Base-by-base conservation (phyloP, 2,888 invertebrate genomes). In the Scaptodrosophila latifasciaeformis region DNA sequence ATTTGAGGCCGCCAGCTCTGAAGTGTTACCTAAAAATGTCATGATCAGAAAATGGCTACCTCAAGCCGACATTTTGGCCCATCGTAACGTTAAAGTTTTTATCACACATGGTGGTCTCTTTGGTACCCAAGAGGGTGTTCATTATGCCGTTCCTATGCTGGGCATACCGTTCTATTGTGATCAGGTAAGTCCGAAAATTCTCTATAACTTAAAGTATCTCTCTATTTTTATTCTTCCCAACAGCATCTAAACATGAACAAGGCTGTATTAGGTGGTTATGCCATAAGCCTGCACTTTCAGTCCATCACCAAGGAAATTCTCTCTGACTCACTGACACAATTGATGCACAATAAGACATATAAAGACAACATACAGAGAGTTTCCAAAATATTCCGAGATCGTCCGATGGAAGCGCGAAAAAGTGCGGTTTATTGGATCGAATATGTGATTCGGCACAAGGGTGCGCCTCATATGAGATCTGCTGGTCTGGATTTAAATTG, bases 1-100 rank as follows among this genome's bases (percentile, higher is more conserved):
- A 66, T 88, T 87, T 77, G 88, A 88, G 61, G 81, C 86, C 37
- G 86, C 87, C 21, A 76, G 70, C 2, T 68, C 85, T 12, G 67
- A 78, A 1, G 65, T 86, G 46, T 48, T 87, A 56, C 86, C 88
- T 0, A 49, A 62, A 10, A 88, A 88, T 68, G 82, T 90, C 0
- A 84, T 87, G 72, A 62, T 88, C 7, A 81, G 83, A n/a, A 86
- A 87, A 31, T 90, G 89, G 89, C 64, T 89, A 51, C 89, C 89
- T 0, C 89, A 89, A 67, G 83, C 84, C 39, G 88, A 88, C 64
- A 85, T 89, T 12, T 55, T 86, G 74, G 87, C 86, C 2, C 88
- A 88, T 76, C 84, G 76, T 0, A 86, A 88, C 59, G 68, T 87
- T 1, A 86, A 86, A 55, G 76, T 86, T 0, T 88, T 88, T 56